phyloP scores from a whole-genome alignment of 2,113 vertebrate species.

The Spermophilus dauricus region DNA sequence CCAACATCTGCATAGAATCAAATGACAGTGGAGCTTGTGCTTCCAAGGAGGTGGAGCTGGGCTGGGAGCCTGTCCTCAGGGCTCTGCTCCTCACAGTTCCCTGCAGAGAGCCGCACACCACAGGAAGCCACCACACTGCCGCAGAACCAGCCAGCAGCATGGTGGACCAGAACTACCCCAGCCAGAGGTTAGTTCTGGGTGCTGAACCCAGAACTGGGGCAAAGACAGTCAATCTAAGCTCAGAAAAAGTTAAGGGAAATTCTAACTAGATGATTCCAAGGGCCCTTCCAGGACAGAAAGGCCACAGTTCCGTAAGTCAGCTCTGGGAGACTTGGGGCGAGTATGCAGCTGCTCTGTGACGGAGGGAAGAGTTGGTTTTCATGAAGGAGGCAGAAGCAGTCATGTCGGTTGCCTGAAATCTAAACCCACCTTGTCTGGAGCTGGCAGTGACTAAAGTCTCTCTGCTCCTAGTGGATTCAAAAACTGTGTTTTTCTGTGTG shows the following conservation, averaged over 20 bases:
- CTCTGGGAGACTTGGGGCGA: too few relatives aligned
- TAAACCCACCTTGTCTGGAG: neutral
- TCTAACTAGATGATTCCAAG: neutral
- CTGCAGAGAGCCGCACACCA: too few relatives aligned
- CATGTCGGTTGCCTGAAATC: neutral
- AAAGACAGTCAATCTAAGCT: neutral
- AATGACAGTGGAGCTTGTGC: rapidly evolving
- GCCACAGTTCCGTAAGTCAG: too few relatives aligned
- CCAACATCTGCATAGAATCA: neutral
- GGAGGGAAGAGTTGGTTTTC: neutral
- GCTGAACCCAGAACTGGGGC: neutral
- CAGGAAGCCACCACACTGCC: rapidly evolving
- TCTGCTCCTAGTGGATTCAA: neutral
- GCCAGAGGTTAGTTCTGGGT: neutral
- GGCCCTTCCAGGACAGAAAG: neutral
- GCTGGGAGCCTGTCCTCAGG: neutral
- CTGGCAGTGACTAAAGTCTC: neutral
- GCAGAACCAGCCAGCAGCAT: neutral
- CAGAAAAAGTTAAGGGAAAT: neutral
- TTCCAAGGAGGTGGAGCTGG: rapidly evolving
- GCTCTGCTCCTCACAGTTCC: rapidly evolving
- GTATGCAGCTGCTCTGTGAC: neutral
- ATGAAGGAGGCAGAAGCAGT: rapidly evolving
- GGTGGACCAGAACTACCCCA: too few relatives aligned
- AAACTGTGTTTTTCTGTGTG: neutral